These are phyloP conservation scores for Thalassarche chlororhynchos DNA, from an alignment of 2,113 vertebrate species.

Conservation along the genomic window DNA sequence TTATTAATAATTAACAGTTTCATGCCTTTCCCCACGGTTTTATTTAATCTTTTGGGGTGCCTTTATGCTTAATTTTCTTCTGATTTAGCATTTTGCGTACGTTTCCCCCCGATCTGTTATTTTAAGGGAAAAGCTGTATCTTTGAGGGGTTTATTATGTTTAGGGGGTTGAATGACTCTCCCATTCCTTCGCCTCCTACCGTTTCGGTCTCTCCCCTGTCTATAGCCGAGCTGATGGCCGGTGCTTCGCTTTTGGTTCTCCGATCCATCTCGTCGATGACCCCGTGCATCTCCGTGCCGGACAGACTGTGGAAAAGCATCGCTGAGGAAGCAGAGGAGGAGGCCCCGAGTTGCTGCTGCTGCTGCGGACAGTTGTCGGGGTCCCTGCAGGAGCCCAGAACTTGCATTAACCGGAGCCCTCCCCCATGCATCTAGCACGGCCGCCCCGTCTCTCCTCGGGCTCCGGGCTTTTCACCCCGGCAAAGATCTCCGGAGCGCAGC, in stretches of 20 bases:
- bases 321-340: conserved; percentile 63
- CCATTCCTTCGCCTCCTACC: conserved; percentile 81
- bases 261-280: conserved; percentile 99
- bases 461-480: neutral
- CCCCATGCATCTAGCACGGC: conserved; percentile 72
- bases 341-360: conserved; percentile 38
- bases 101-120: neutral
- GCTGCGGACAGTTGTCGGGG: conserved; percentile 61
- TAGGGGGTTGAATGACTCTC: neutral
- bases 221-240: conserved; percentile 97
- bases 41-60: conserved; percentile 10
- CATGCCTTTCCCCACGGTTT: conserved; percentile 31
- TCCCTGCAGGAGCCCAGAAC: conserved; percentile 82
- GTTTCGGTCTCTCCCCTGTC: conserved; percentile 97
- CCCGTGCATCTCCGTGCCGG: conserved; percentile 95
- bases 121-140: conserved; percentile 8
- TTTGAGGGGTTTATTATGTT: neutral
- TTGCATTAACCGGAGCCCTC: conserved; percentile 84
- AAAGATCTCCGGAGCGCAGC: conserved; percentile 5
- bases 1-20: conserved; percentile 64
- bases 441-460: conserved; percentile 59
- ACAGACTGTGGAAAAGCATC: conserved; percentile 99
- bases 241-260: conserved; percentile 92
- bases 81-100: neutral
- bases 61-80: conserved; percentile 1